These are phyloP conservation scores for Xyrauchen texanus DNA, from an alignment of 2,113 vertebrate species.

Conservation along the genomic window DNA sequence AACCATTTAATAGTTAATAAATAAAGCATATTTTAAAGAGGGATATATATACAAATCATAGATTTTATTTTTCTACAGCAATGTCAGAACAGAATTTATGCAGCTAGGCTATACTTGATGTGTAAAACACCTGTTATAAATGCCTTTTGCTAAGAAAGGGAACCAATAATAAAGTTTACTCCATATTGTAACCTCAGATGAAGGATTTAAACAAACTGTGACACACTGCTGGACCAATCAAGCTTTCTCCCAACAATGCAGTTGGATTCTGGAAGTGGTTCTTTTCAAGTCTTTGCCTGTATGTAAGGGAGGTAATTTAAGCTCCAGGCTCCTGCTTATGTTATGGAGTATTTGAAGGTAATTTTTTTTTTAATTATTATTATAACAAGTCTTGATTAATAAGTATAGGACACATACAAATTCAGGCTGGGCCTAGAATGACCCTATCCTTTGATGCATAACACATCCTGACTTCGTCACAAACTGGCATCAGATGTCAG, in stretches of 20 bases:
- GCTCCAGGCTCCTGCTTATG: slow-evolving; percentile 10
- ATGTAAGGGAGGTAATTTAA: not conserved
- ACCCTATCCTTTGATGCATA: slow-evolving; percentile 3
- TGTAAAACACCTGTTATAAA: slow-evolving; percentile 61
- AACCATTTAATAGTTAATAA: too few relatives aligned
- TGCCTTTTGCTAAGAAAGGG: slow-evolving; percentile 11
- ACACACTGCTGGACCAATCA: slow-evolving; percentile 49
- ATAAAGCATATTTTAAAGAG: slow-evolving; percentile 33
- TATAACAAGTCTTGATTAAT: too few relatives aligned
- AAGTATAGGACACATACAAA: not conserved
- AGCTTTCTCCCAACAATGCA: slow-evolving; percentile 28
- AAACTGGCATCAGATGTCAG: not conserved
- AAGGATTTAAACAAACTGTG: slow-evolving; percentile 74
- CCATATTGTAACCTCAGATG: slow-evolving; percentile 11
- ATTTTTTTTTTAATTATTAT: not conserved
- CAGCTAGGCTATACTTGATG: slow-evolving; percentile 64
- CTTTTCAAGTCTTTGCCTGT: not conserved
- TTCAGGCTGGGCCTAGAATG: slow-evolving; percentile 3
- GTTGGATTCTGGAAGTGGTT: slow-evolving; percentile 29
- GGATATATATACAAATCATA: slow-evolving; percentile 22
- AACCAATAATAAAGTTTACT: too few relatives aligned
- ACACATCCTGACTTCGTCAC: not conserved
- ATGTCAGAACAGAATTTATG: slow-evolving; percentile 67
- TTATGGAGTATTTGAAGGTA: not conserved
- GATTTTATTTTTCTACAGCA: slow-evolving; percentile 70